Evolutionary conservation across 2,888 invertebrate genomes (phyloP).

Genomic region (Neria commutata): DNA sequence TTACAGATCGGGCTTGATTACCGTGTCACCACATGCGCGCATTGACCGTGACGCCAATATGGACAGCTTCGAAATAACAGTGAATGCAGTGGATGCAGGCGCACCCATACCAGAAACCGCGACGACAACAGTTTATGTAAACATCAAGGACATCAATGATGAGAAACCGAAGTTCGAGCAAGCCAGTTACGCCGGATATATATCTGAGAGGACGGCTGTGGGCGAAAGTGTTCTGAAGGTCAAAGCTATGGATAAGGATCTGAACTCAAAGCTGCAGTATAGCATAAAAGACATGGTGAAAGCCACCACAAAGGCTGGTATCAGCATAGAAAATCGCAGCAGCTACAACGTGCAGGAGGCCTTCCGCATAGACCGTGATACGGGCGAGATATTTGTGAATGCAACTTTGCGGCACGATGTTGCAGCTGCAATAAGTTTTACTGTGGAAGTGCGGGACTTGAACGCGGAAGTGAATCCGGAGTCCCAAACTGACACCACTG

Average conservation of each 20-base stretch:
- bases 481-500: slow-evolving; percentile 69
- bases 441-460: slow-evolving; percentile 72
- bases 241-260: slow-evolving; percentile 74
- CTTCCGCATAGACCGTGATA: slow-evolving; percentile 73
- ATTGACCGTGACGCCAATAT: slow-evolving; percentile 73
- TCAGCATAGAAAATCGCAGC: slow-evolving; percentile 67
- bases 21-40: slow-evolving; percentile 74
- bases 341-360: slow-evolving; percentile 70
- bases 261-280: slow-evolving; percentile 72
- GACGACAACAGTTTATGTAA: slow-evolving; percentile 75
- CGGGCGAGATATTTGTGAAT: slow-evolving; percentile 73
- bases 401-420: slow-evolving; percentile 74
- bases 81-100: slow-evolving; percentile 78
- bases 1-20: slow-evolving; percentile 71
- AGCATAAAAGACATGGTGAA: slow-evolving; percentile 71
- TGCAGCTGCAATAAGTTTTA: slow-evolving; percentile 76
- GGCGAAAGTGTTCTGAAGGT: slow-evolving; percentile 71
- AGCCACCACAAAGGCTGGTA: slow-evolving; percentile 78
- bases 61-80: slow-evolving; percentile 72
- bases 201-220: slow-evolving; percentile 72
- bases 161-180: slow-evolving; percentile 78
- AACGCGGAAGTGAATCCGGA: slow-evolving; percentile 73
- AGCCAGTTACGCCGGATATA: slow-evolving; percentile 70
- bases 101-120: slow-evolving; percentile 78
- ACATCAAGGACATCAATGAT: slow-evolving; percentile 79